phyloP scores from a whole-genome alignment of 23 tunicate species.

The Trididemnum nubilum region DNA sequence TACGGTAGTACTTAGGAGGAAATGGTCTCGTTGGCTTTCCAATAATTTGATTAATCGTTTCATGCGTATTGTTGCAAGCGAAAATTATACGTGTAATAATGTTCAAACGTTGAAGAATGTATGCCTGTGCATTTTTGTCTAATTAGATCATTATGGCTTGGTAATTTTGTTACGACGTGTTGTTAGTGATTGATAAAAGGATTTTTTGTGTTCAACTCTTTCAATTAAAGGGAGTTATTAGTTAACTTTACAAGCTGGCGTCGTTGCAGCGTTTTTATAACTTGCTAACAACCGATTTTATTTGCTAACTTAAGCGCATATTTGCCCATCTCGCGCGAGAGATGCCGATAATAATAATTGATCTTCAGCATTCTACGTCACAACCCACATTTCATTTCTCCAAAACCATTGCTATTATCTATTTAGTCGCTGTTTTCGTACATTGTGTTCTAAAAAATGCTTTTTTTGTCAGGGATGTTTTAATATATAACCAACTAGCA shows the following conservation, averaged over 20 bases:
- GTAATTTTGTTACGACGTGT: no score
- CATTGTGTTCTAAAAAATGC: not conserved
- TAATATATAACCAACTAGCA: not conserved
- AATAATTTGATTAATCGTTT: no score
- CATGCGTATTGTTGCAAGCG: no score
- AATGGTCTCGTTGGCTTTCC: no score
- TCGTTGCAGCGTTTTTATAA: not conserved
- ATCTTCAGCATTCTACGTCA: conserved; percentile 11
- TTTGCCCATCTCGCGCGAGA: not conserved
- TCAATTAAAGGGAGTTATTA: not conserved
- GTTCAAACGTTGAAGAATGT: no score
- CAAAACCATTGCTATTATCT: not conserved
- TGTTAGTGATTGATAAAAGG: not conserved
- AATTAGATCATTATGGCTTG: no score
- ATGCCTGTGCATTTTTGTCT: no score
- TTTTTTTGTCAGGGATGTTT: not conserved
- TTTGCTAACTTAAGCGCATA: not conserved
- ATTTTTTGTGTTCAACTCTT: not conserved
- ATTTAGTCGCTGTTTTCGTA: not conserved
- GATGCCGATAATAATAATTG: not conserved
- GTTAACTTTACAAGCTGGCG: not conserved
- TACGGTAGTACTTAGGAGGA: no score
- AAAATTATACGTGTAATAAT: no score
- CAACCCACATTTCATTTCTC: not conserved
- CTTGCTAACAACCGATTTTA: not conserved